phyloP scores from a whole-genome alignment of 2,888 invertebrate species.

The Agrochola lota region DNA sequence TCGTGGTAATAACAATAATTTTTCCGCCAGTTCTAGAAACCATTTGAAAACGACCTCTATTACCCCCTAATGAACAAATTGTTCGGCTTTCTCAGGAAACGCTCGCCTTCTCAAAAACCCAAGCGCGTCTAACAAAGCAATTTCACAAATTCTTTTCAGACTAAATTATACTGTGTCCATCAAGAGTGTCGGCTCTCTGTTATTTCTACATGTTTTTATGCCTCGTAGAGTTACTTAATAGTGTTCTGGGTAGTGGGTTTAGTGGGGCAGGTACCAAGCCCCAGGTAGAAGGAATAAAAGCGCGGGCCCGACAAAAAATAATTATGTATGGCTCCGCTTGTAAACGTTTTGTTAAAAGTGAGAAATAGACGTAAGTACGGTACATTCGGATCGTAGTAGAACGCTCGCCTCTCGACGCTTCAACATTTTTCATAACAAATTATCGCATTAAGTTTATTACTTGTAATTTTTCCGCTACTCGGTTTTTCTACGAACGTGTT shows the following conservation, averaged over 20 bases:
- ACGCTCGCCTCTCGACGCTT: slow-evolving; percentile 49
- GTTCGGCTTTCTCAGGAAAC: slow-evolving; percentile 56
- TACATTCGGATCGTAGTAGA: slow-evolving; percentile 50
- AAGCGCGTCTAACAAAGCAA: slow-evolving; percentile 68
- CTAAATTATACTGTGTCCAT: slow-evolving; percentile 81
- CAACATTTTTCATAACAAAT: slow-evolving; percentile 66
- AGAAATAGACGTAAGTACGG: slow-evolving; percentile 69
- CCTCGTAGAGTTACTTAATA: slow-evolving; percentile 84
- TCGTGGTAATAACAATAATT: slow-evolving; percentile 50
- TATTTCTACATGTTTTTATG: slow-evolving; percentile 84
- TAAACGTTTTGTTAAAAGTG: slow-evolving; percentile 75
- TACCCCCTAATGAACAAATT: slow-evolving; percentile 56
- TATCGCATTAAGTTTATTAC: slow-evolving; percentile 67
- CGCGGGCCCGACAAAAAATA: slow-evolving; percentile 75
- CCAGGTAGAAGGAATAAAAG: slow-evolving; percentile 83
- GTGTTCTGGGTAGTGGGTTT: slow-evolving; percentile 86
- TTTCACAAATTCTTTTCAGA: slow-evolving; percentile 75
- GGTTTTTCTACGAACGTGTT: slow-evolving; percentile 63
- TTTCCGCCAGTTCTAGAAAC: slow-evolving; percentile 57
- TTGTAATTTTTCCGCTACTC: slow-evolving; percentile 66
- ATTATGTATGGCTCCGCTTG: slow-evolving; percentile 73
- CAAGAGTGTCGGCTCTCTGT: slow-evolving; percentile 75
- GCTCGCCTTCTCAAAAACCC: slow-evolving; percentile 48
- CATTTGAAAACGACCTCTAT: slow-evolving; percentile 41
- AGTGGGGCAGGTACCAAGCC: slow-evolving; percentile 82